Conservation (phyloP, 2,888 invertebrate species). For the Epirrita christyi region DNA sequence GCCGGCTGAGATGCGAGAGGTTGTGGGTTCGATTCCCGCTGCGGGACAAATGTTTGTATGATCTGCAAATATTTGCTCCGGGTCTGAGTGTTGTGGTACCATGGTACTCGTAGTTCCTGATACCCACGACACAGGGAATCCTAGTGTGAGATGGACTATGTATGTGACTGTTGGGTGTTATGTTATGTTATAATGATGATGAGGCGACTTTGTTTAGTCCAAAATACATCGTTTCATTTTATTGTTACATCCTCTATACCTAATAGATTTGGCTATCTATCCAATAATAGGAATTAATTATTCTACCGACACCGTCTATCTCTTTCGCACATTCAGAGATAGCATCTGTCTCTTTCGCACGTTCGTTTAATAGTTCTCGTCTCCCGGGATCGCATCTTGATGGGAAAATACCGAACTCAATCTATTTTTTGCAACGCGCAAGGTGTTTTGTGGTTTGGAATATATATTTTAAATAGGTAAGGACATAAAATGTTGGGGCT, state of each 20-base stretch:
- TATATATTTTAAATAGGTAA: background rate
- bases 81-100: too few species aligned
- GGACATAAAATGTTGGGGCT: background rate
- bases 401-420: slow-evolving; percentile 37
- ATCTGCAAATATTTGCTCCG: too few species aligned
- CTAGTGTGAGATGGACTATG: too few species aligned
- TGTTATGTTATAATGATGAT: too few species aligned
- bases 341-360: slow-evolving; percentile 5
- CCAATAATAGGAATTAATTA: slow-evolving; percentile 16
- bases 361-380: slow-evolving; percentile 32
- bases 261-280: slow-evolving; percentile 2
- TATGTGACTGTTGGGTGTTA: too few species aligned
- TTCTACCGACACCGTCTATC: slow-evolving; percentile 9
- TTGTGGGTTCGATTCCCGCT: too few species aligned
- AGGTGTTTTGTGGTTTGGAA: slow-evolving; percentile 18
- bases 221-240: too few species aligned
- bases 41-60: too few species aligned
- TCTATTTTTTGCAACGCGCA: slow-evolving; percentile 36
- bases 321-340: slow-evolving; percentile 5
- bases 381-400: slow-evolving; percentile 36
- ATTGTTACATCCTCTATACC: background rate
- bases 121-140: too few species aligned
- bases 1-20: too few species aligned
- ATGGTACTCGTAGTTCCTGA: too few species aligned
- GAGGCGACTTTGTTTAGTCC: too few species aligned